Conservation (phyloP, 2,888 invertebrate species). For the Rhamnusium bicolor region DNA sequence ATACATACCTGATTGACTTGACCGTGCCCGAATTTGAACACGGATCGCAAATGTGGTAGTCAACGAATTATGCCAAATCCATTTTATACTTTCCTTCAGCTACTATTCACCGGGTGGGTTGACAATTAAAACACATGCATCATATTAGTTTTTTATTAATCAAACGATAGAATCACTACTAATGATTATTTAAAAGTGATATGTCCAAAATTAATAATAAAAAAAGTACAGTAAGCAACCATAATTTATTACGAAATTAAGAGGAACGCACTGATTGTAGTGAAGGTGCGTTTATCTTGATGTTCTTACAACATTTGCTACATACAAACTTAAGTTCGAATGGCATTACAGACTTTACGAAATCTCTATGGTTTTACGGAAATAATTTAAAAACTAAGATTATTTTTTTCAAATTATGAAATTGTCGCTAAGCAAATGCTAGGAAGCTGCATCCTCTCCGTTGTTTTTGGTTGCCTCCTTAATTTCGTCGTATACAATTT, state of each 20-base stretch:
- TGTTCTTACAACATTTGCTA: background rate
- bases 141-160: background rate
- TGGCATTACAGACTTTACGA: background rate
- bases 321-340: background rate
- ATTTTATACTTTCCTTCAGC: background rate
- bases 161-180: background rate
- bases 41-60: too few species aligned
- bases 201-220: background rate
- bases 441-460: conserved; percentile 12
- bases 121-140: background rate
- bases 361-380: background rate
- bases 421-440: conserved; percentile 15
- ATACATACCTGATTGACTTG: too few species aligned
- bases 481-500: conserved; percentile 59
- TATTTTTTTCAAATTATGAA: background rate
- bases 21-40: too few species aligned
- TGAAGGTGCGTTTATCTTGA: too few species aligned
- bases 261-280: background rate
- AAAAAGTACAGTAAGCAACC: background rate
- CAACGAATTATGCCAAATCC: background rate
- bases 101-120: background rate
- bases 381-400: background rate
- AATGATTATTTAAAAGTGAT: background rate
- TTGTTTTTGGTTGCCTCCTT: conserved; percentile 38
- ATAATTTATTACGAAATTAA: background rate